Conservation (phyloP, 2,797 vertebrate genomes). For the Mormyrus proboscirostris region DNA sequence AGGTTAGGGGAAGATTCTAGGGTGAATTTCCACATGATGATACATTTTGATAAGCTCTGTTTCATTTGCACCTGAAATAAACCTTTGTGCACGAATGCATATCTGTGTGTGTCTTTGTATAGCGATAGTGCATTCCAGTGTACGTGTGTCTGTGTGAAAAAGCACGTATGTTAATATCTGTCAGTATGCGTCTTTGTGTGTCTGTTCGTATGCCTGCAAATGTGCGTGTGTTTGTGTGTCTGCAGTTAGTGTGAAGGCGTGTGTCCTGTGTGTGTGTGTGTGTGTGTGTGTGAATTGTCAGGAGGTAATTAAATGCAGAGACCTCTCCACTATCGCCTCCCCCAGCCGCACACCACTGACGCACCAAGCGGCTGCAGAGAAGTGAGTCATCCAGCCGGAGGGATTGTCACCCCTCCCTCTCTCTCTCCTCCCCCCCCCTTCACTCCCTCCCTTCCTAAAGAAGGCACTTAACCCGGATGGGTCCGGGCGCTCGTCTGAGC, state of each 20-base stretch:
- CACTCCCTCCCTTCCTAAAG: slow-evolving; percentile 44
- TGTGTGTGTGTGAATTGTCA: slow-evolving; percentile 72
- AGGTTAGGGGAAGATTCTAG: not conserved
- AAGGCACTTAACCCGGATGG: slow-evolving; percentile 20
- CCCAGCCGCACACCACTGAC: slow-evolving; percentile 74
- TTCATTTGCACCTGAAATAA: not conserved
- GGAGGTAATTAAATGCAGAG: slow-evolving; percentile 79
- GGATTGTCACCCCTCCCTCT: slow-evolving; percentile 71
- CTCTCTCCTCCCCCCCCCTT: slow-evolving; percentile 51
- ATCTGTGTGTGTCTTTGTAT: slow-evolving; percentile 13
- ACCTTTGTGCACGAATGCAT: slow-evolving; percentile 31
- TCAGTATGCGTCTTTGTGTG: slow-evolving; percentile 26
- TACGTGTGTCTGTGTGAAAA: slow-evolving; percentile 21
- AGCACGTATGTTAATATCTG: slow-evolving; percentile 28
- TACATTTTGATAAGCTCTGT: not conserved
- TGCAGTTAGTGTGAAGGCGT: not conserved
- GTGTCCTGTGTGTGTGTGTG: slow-evolving; percentile 22
- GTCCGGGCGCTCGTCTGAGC: not conserved
- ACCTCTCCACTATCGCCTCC: slow-evolving; percentile 77
- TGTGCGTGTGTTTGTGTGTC: not conserved
- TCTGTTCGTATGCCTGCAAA: slow-evolving; percentile 23
- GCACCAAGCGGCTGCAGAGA: slow-evolving; percentile 72
- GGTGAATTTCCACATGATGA: not conserved
- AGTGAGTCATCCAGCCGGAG: slow-evolving; percentile 77
- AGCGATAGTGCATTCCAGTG: slow-evolving; percentile 18